Conservation (phyloP, 2,113 vertebrate species). For the Nansenia antarctica region DNA sequence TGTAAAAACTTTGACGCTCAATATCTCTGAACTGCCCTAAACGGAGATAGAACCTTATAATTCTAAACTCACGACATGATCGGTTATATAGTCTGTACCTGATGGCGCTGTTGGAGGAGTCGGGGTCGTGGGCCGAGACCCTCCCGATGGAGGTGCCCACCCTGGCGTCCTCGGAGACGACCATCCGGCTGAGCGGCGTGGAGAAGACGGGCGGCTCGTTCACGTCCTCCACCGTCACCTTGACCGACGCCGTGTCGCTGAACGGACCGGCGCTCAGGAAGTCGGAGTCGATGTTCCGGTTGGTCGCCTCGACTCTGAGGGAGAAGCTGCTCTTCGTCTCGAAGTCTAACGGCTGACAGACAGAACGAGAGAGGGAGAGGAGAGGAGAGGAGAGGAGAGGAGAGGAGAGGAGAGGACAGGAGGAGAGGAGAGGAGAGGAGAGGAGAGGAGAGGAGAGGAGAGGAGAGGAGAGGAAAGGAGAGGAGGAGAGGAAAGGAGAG, state of each 20-base stretch:
- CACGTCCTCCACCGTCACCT: conserved; percentile 90
- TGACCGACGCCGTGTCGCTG: conserved; percentile 86
- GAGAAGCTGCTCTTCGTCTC: conserved; percentile 90
- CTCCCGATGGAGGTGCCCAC: conserved; percentile 89
- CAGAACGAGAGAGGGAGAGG: background rate
- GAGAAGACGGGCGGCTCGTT: conserved; percentile 91
- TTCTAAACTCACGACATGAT: too few relatives aligned
- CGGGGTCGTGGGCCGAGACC: conserved; percentile 90
- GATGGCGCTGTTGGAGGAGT: conserved; percentile 85
- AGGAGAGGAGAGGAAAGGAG: too few relatives aligned
- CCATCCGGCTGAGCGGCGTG: conserved; percentile 79
- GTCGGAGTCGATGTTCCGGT: conserved; percentile 88
- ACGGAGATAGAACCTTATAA: too few relatives aligned
- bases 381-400: too few relatives aligned
- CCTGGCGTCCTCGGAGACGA: conserved; percentile 88
- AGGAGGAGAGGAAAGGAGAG: too few relatives aligned
- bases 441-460: too few relatives aligned
- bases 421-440: too few relatives aligned
- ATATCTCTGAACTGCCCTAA: too few relatives aligned
- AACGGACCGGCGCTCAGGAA: conserved; percentile 89
- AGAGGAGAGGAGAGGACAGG: too few relatives aligned
- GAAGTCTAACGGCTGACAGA: conserved; percentile 86
- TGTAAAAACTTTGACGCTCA: too few relatives aligned
- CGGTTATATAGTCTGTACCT: conserved; percentile 80
- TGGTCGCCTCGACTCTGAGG: conserved; percentile 89